These are phyloP conservation scores for Ganaspis sp. DNA, from an alignment of 1,140 invertebrate genomes.

Conservation along the genomic window DNA sequence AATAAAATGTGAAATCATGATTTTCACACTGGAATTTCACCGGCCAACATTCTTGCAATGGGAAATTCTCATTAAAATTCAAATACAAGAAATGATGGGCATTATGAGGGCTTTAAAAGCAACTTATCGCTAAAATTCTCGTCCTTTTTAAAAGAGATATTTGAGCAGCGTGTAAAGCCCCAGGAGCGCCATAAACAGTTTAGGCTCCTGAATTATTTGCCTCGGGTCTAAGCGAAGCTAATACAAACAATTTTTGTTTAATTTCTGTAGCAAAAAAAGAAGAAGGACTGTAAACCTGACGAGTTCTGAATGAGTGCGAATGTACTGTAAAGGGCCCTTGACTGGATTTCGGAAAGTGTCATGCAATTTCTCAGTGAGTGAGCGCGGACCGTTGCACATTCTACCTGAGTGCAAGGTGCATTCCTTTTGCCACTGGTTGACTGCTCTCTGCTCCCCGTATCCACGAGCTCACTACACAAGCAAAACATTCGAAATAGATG, in stretches of 20 bases:
- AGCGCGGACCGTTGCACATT: slow-evolving; percentile 22
- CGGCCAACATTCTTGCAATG: not conserved
- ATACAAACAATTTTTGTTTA: slow-evolving; percentile 24
- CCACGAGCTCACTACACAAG: not conserved
- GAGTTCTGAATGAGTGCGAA: not conserved
- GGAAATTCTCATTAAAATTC: slow-evolving; percentile 25
- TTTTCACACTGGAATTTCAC: not conserved
- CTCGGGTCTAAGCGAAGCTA: slow-evolving; percentile 2
- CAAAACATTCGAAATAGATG: slow-evolving; percentile 10
- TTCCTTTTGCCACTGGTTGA: slow-evolving; percentile 12
- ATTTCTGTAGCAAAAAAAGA: not conserved
- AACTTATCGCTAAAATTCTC: slow-evolving; percentile 25
- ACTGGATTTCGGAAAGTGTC: slow-evolving; percentile 15
- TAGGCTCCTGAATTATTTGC: slow-evolving; percentile 6
- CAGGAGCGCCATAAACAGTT: slow-evolving; percentile 23
- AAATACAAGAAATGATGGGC: slow-evolving; percentile 12
- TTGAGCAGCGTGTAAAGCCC: slow-evolving; percentile 1
- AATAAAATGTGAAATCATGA: not conserved
- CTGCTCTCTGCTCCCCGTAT: not conserved
- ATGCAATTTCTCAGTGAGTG: slow-evolving; percentile 24
- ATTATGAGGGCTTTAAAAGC: slow-evolving; percentile 13
- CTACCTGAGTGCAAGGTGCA: slow-evolving; percentile 37
- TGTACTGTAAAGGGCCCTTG: not conserved
- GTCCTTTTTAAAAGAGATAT: not conserved
- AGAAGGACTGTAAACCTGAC: not conserved